These are phyloP conservation scores for Lacanobia oleracea DNA, from an alignment of 2,888 invertebrate species.

Conservation along the genomic window DNA sequence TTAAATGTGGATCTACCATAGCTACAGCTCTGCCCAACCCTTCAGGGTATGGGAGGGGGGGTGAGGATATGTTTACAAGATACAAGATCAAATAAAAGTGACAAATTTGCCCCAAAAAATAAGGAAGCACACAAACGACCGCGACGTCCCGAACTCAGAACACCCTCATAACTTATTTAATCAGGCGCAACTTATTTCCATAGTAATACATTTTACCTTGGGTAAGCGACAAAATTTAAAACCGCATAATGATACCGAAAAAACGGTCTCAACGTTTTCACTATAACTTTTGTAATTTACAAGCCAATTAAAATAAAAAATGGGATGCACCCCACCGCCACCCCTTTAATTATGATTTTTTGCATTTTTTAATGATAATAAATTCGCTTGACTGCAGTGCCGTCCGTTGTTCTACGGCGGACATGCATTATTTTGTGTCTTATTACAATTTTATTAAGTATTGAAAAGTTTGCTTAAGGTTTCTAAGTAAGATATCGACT, in stretches of 20 bases:
- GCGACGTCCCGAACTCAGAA: conserved; percentile 15
- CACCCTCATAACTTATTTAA: conserved; percentile 60
- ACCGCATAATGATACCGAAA: conserved; percentile 76
- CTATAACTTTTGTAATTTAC: conserved; percentile 89
- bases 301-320: conserved; percentile 90
- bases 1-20: background rate
- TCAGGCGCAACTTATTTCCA: conserved; percentile 64
- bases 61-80: background rate
- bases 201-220: conserved; percentile 66
- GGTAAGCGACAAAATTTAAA: conserved; percentile 68
- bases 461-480: conserved; percentile 5
- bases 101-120: background rate
- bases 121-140: conserved; percentile 20
- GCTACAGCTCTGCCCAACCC: too few relatives aligned
- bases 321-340: conserved; percentile 84
- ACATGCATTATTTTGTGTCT: conserved; percentile 66
- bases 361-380: conserved; percentile 90
- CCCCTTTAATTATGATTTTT: conserved; percentile 90
- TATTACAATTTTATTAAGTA: conserved; percentile 47
- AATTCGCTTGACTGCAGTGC: conserved; percentile 81
- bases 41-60: too few relatives aligned
- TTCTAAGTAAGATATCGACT: too few relatives aligned
- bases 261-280: conserved; percentile 79
- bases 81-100: background rate
- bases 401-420: conserved; percentile 72